Evolutionary conservation across 2,113 vertebrate genomes (phyloP).

Genomic region (Dicerorhinus sumatrensis): DNA sequence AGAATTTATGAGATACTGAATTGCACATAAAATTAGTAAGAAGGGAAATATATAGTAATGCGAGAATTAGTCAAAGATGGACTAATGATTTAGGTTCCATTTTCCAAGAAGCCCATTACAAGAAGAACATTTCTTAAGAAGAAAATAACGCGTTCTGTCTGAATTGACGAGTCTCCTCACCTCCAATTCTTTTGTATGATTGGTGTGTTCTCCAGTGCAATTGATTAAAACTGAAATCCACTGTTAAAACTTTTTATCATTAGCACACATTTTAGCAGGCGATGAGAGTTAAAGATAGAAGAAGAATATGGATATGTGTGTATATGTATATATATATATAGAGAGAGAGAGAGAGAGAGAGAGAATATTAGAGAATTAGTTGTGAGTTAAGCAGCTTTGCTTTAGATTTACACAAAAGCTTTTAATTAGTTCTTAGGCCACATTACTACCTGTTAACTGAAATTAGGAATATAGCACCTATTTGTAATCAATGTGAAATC

Average conservation of each 20-base stretch:
- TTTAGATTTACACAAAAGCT: background rate
- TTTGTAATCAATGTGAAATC: constrained; percentile 52
- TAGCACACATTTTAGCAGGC: background rate
- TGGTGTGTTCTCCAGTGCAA: background rate
- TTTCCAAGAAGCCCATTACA: background rate
- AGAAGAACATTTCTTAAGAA: background rate
- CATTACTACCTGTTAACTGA: background rate
- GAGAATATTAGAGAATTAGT: background rate
- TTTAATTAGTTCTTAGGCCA: background rate
- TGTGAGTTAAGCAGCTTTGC: background rate
- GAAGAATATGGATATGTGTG: too few relatives aligned
- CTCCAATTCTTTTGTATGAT: background rate
- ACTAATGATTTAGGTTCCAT: background rate
- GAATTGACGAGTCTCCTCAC: background rate
- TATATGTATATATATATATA: rapidly evolving
- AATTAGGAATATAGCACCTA: background rate
- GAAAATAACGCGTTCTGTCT: background rate
- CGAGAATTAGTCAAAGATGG: background rate
- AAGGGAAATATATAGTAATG: background rate
- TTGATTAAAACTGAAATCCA: background rate
- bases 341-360: background rate
- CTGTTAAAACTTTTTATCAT: background rate
- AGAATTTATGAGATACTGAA: background rate
- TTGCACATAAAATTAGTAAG: background rate
- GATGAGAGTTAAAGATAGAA: background rate